These are phyloP conservation scores for Pelecanus crispus DNA, from an alignment of 2,113 vertebrate species.

Conservation along the genomic window DNA sequence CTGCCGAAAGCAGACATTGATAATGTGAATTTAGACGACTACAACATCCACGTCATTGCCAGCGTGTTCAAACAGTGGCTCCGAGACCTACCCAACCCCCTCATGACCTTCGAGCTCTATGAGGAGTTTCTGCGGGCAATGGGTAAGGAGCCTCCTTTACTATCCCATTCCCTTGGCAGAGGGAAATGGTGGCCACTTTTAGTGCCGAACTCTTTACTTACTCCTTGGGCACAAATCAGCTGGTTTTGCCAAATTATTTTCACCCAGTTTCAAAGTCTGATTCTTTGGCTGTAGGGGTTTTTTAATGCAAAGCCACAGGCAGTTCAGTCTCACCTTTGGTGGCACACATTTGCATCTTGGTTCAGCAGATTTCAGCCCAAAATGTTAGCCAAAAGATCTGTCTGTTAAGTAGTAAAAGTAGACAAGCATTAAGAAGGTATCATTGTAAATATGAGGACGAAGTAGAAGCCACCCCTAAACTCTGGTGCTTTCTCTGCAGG, in stretches of 20 bases:
- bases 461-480: not conserved
- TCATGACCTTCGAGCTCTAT: slow-evolving; percentile 98
- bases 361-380: not conserved
- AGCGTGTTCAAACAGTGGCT: slow-evolving; percentile 99
- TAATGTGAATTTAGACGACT: slow-evolving; percentile 91
- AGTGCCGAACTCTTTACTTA: not conserved
- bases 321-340: not conserved
- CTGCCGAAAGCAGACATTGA: slow-evolving; percentile 80
- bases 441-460: not conserved
- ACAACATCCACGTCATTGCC: slow-evolving; percentile 96
- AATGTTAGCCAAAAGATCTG: not conserved
- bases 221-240: not conserved
- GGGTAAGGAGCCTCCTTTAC: slow-evolving; percentile 73
- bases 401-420: not conserved
- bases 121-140: slow-evolving; percentile 94
- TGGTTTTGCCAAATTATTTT: not conserved
- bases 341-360: accelerated
- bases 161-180: not conserved
- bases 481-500: slow-evolving; percentile 64
- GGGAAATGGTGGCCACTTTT: not conserved
- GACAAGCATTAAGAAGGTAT: not conserved
- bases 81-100: slow-evolving; percentile 93
- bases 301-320: not conserved
- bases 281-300: not conserved
- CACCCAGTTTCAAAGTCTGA: not conserved